Conservation (phyloP, 2,113 vertebrate species). For the Ibidorhyncha struthersii region DNA sequence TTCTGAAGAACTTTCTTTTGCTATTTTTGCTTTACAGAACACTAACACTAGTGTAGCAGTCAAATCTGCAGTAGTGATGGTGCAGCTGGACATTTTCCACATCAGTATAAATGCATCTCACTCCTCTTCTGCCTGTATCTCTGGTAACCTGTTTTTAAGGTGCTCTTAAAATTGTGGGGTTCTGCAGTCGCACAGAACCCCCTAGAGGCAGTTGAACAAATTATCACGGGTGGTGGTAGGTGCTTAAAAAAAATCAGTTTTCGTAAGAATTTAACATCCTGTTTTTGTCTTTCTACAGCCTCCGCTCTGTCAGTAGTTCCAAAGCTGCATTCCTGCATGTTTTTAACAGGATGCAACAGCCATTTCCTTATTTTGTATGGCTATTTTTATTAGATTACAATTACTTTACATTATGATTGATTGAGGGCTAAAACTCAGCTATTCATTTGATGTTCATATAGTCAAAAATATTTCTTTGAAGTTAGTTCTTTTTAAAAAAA, state of each 20-base stretch:
- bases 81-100: neutral
- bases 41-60: neutral
- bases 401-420: slow-evolving; percentile 59
- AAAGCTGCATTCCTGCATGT: slow-evolving; percentile 66
- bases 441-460: slow-evolving; percentile 44
- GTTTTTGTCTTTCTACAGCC: slow-evolving; percentile 75
- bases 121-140: neutral
- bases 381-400: slow-evolving; percentile 77
- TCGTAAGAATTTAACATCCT: slow-evolving; percentile 72
- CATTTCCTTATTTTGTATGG: slow-evolving; percentile 81
- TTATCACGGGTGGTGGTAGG: neutral
- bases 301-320: slow-evolving; percentile 57
- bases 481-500: neutral
- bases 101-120: neutral
- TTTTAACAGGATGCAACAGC: slow-evolving; percentile 77
- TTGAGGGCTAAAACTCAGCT: slow-evolving; percentile 68
- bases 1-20: neutral
- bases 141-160: neutral
- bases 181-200: slow-evolving; percentile 51
- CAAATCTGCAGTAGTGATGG: neutral
- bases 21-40: neutral
- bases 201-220: slow-evolving; percentile 35
- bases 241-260: slow-evolving; percentile 22
- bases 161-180: neutral
- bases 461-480: slow-evolving; percentile 70